These are phyloP conservation scores for Petromus typicus DNA, from an alignment of 2,113 vertebrate genomes.

Conservation along the genomic window DNA sequence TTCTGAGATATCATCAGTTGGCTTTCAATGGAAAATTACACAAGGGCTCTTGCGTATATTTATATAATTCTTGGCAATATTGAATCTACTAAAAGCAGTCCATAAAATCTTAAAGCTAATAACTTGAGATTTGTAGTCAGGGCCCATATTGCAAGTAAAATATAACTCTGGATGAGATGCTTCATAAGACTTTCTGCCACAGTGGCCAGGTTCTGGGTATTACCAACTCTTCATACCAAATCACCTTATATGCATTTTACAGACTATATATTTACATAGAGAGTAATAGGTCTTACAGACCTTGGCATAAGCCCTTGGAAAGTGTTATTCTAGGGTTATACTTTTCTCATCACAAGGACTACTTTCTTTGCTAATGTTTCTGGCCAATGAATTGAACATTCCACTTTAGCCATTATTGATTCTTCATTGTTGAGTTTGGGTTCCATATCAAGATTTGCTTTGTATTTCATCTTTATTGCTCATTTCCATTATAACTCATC, in stretches of 20 bases:
- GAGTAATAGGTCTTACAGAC: constrained; percentile 82
- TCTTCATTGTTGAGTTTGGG: constrained; percentile 63
- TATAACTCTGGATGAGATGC: constrained; percentile 21
- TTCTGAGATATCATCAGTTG: constrained; percentile 15
- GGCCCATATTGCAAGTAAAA: constrained; percentile 45
- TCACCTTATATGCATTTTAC: constrained; percentile 56
- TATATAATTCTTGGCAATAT: constrained; percentile 13
- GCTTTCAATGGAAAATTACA: constrained; percentile 40
- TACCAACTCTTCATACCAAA: constrained; percentile 52
- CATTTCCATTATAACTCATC: not conserved
- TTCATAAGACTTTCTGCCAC: not conserved
- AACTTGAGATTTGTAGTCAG: constrained; percentile 58
- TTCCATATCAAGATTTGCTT: constrained; percentile 56
- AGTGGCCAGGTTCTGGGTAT: constrained; percentile 40
- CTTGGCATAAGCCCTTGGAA: constrained; percentile 83
- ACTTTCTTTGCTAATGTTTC: constrained; percentile 81
- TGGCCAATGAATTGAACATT: constrained; percentile 78
- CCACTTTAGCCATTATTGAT: constrained; percentile 60
- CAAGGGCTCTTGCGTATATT: not conserved
- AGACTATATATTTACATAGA: constrained; percentile 78
- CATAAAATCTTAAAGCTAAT: constrained; percentile 66
- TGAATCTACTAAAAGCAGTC: constrained; percentile 59
- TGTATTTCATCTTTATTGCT: not conserved
- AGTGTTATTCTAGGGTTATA: constrained; percentile 66
- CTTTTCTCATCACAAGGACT: constrained; percentile 75